These are phyloP conservation scores for Odontocolon sp. DNA, from an alignment of 2,888 invertebrate species.

Conservation along the genomic window DNA sequence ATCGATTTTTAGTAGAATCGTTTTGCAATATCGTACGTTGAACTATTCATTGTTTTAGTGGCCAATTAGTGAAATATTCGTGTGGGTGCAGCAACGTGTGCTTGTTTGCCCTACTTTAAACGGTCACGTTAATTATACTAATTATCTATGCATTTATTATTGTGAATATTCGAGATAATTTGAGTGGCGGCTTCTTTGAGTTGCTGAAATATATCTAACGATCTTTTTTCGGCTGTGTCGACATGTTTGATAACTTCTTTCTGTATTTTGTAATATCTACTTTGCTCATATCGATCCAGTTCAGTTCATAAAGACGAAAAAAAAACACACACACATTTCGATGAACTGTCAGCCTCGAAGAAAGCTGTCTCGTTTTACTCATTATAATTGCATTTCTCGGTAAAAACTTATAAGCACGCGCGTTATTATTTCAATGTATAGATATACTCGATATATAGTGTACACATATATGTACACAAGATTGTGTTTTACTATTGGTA, in stretches of 20 bases:
- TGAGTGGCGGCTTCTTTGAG: no score
- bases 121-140: background rate
- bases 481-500: background rate
- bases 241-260: background rate
- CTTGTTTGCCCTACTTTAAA: background rate
- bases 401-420: background rate
- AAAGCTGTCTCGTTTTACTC: background rate
- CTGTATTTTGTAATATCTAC: no score
- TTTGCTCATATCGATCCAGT: no score
- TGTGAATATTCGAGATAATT: background rate
- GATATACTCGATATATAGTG: background rate
- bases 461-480: background rate
- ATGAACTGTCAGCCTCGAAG: background rate
- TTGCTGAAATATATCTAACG: no score
- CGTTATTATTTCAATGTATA: slow-evolving; percentile 16
- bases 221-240: background rate
- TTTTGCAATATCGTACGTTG: slow-evolving; percentile 19
- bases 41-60: slow-evolving; percentile 34
- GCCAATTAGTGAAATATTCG: slow-evolving; percentile 31
- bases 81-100: slow-evolving; percentile 2
- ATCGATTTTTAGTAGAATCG: no score
- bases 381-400: slow-evolving; percentile 7
- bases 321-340: no score
- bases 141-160: background rate
- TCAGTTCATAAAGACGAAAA: no score